These are phyloP conservation scores for Papilio polytes DNA, from an alignment of 1,140 invertebrate genomes.

Conservation along the genomic window DNA sequence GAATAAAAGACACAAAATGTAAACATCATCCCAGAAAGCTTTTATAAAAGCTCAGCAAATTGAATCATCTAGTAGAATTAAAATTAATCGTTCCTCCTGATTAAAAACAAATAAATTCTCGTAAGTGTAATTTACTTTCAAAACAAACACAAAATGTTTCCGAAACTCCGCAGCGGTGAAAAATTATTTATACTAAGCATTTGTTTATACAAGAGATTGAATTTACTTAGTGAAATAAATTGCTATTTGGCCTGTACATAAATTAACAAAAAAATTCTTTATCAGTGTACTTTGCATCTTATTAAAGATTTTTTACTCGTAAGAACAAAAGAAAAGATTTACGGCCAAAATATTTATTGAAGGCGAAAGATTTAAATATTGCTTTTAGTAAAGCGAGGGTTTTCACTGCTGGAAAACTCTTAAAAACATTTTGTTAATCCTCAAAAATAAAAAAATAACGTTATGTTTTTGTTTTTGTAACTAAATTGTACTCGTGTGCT, in stretches of 20 bases:
- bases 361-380: too few species aligned
- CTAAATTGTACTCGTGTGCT: background rate
- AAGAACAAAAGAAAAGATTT: background rate
- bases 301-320: background rate
- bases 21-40: background rate
- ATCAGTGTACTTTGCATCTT: slow-evolving; percentile 10
- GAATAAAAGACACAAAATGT: background rate
- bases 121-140: slow-evolving; percentile 22
- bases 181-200: slow-evolving; percentile 23
- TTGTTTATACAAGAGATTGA: slow-evolving; percentile 22
- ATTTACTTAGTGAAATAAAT: slow-evolving; percentile 32
- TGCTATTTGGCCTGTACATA: slow-evolving; percentile 17
- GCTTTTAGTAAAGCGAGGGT: too few species aligned
- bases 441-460: too few species aligned
- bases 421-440: too few species aligned
- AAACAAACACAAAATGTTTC: slow-evolving; percentile 18
- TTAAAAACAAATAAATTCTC: slow-evolving; percentile 7
- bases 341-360: background rate
- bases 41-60: slow-evolving; percentile 11
- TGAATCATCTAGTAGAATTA: slow-evolving; percentile 14
- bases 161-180: background rate
- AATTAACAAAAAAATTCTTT: background rate
- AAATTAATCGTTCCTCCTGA: background rate
- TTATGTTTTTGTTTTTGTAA: too few species aligned
- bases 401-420: too few species aligned